phyloP scores from a whole-genome alignment of 1,140 invertebrate genomes.

The Drosophila tristis region DNA sequence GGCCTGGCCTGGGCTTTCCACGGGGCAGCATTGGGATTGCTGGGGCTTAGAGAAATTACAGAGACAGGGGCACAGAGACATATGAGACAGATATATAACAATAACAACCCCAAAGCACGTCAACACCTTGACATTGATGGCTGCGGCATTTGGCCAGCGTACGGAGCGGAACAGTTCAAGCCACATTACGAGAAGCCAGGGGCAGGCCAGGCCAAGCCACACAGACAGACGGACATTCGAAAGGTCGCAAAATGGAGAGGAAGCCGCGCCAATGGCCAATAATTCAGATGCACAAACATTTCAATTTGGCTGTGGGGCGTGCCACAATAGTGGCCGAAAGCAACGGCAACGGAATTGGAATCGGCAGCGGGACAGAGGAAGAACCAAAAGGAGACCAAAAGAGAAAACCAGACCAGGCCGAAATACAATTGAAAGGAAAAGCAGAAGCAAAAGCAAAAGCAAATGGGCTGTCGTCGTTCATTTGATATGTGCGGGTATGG shows the following conservation, averaged over 20 bases:
- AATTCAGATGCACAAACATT: conserved; percentile 52
- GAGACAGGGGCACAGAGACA: conserved; percentile 8
- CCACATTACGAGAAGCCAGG: neutral
- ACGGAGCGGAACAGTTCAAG: conserved; percentile 3
- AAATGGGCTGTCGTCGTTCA: conserved; percentile 1
- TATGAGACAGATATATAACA: conserved; percentile 9
- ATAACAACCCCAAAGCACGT: conserved; percentile 25
- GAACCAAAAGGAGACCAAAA: neutral
- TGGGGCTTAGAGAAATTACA: conserved; percentile 26
- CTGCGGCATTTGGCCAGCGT: conserved; percentile 31
- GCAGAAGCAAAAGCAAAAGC: neutral
- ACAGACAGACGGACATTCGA: conserved; percentile 1
- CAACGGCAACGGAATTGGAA: neutral
- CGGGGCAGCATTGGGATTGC: neutral
- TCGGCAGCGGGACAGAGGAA: neutral
- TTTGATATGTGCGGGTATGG: conserved; percentile 25
- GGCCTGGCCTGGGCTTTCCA: no score
- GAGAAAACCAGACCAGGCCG: no score
- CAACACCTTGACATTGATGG: conserved; percentile 61
- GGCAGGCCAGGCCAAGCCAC: neutral
- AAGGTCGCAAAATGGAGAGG: conserved; percentile 5
- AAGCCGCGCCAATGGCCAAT: conserved; percentile 43
- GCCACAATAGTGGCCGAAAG: conserved; percentile 31
- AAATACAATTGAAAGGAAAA: conserved; percentile 10
- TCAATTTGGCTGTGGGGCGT: conserved; percentile 2